Base-by-base conservation (phyloP, 2,797 vertebrate species). In the Molossus molossus region DNA sequence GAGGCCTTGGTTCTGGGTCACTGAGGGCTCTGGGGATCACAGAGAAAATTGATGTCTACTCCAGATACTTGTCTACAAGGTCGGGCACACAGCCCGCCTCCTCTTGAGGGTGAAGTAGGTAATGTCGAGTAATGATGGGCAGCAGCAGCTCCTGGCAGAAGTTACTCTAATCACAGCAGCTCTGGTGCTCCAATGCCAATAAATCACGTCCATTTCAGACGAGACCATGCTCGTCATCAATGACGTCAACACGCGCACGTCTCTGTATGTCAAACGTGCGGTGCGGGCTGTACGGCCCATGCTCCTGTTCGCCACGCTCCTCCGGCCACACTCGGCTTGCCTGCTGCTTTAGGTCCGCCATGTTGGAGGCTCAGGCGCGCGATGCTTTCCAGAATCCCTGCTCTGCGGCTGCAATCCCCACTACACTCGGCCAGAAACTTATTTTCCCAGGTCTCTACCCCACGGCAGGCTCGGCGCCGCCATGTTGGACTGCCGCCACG, bases 211-310 rank as follows among this genome's bases (percentile, higher is more conserved):
- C 99, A 0, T 99, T 99, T 83, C 99, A 98, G 98, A 99, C 99
- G 96, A 99, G 99, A 8, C 99, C 99, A 1, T 99, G 98, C 97
- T 99, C 99, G 0, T 99, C 99, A 0, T 99, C 99, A 0, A 99
- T 99, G 86, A 99, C 99, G 0, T 99, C 99, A 33, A 99, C 99
- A 45, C 99, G 99, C 99, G 98, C 65, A 99, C 99, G 2, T 99
- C 99, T 2, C 99, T 98, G 97, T 99, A 99, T 0, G 99, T 99
- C 99, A 53, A 99, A 99, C 99, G 99, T 99, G 95, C 99, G 99
- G 96, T 99, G 99, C 82, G 99, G 98, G 5, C 99, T 99, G 96
- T 99, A 99, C 1, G 99, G 98, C 10, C 99, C 99, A 0, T 99
- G 99, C n/a, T 99, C 99, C 57, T 98, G 98, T 89, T 99, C 99